Conservation (phyloP, 2,888 invertebrate species). For the Acanthococcus lagerstroemiae region DNA sequence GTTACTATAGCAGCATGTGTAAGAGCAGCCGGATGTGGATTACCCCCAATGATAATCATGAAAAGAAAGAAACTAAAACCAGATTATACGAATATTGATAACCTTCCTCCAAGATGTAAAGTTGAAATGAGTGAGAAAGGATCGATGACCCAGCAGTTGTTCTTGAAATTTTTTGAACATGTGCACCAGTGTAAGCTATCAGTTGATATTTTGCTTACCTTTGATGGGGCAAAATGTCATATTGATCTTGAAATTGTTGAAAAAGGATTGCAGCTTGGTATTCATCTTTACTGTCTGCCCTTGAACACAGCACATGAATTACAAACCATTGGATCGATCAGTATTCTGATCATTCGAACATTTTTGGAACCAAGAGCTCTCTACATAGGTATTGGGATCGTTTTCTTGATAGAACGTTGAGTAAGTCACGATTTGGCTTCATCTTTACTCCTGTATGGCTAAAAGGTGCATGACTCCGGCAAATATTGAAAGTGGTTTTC, state of each 20-base stretch:
- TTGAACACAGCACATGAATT: constrained; percentile 34
- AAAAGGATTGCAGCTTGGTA: constrained; percentile 33
- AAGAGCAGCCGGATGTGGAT: constrained; percentile 39
- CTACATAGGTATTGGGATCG: constrained; percentile 31
- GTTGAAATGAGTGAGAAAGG: not conserved
- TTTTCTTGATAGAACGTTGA: constrained; percentile 33
- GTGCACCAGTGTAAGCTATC: not conserved
- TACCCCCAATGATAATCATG: constrained; percentile 39
- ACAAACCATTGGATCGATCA: constrained; percentile 35
- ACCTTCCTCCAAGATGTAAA: not conserved
- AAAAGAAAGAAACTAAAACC: constrained; percentile 35
- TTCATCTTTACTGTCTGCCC: constrained; percentile 35
- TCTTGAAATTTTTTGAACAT: not conserved
- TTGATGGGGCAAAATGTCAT: constrained; percentile 34
- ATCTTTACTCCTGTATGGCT: constrained; percentile 31
- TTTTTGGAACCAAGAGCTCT: constrained; percentile 35
- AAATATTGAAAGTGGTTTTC: not conserved
- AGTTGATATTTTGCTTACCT: not conserved
- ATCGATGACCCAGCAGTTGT: not conserved
- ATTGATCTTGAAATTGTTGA: constrained; percentile 35
- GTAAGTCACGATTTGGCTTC: constrained; percentile 33
- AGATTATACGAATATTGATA: not conserved
- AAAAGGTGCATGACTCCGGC: not conserved
- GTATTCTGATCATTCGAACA: constrained; percentile 34
- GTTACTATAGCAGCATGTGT: constrained; percentile 39